Conservation (phyloP, 2,113 vertebrate species). For the rat (Rattus norvegicus) region DNA sequence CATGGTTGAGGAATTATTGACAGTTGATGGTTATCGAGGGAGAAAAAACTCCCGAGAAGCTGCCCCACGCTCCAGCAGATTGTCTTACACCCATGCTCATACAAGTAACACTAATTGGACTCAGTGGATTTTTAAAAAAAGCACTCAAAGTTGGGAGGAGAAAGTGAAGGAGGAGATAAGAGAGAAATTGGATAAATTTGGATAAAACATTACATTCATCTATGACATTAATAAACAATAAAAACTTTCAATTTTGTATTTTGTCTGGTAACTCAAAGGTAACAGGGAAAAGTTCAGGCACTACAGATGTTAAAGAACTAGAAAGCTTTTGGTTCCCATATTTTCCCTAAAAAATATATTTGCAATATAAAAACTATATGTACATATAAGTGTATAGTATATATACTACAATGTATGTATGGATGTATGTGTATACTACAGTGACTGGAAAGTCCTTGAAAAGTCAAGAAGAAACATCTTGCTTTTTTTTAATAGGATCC, state of each 20-base stretch:
- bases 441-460: neutral
- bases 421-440: neutral
- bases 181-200: neutral
- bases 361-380: slow-evolving; percentile 26
- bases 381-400: neutral
- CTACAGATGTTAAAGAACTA: neutral
- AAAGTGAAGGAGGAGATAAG: neutral
- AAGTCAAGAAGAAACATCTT: slow-evolving; percentile 25
- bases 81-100: neutral
- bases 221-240: neutral
- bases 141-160: neutral
- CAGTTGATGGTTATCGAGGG: too few relatives aligned
- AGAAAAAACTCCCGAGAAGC: neutral
- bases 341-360: slow-evolving; percentile 45
- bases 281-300: neutral
- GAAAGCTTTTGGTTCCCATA: neutral
- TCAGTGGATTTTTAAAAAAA: neutral
- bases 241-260: neutral
- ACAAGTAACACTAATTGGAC: neutral
- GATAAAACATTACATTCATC: neutral
- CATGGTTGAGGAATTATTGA: neutral
- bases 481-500: neutral
- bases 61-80: neutral
- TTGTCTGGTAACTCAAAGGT: neutral
- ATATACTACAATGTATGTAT: too few relatives aligned